A percentile compares a stretch with the other conserved stretches of the same genome.
phyloP scores from a whole-genome alignment of 2,113 vertebrate species.

The Polypterus senegalus region DNA sequence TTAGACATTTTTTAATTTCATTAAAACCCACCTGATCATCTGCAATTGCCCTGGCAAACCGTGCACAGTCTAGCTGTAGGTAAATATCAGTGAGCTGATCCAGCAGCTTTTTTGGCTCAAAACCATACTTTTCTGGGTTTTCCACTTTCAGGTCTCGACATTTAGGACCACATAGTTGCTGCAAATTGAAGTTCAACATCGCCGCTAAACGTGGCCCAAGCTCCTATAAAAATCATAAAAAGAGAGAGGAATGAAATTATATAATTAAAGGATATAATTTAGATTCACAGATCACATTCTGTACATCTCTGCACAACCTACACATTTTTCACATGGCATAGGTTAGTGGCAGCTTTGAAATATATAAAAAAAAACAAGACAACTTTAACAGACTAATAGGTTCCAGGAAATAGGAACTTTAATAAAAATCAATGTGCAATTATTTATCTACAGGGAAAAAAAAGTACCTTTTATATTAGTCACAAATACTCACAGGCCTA shows the following conservation, averaged over 20 bases:
- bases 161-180: constrained; percentile 93
- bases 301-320: neutral
- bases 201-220: constrained; percentile 89
- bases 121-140: constrained; percentile 95
- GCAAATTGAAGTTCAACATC: constrained; percentile 97
- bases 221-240: constrained; percentile 49
- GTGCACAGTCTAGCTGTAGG: constrained; percentile 86
- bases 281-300: neutral
- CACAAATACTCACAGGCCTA: constrained; percentile 73
- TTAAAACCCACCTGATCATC: constrained; percentile 80
- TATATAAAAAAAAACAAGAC: no score
- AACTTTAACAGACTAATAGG: no score
- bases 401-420: no score
- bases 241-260: neutral
- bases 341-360: no score
- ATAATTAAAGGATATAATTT: no score
- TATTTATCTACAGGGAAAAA: no score
- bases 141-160: constrained; percentile 97
- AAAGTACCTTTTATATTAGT: no score
- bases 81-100: constrained; percentile 98
- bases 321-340: no score
- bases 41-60: constrained; percentile 93
- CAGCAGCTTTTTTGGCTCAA: constrained; percentile 97
- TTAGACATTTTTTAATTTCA: no score
- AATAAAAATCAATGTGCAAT: no score